Base-by-base conservation (phyloP, 2,888 invertebrate genomes). In the Brachypterus glaber region DNA sequence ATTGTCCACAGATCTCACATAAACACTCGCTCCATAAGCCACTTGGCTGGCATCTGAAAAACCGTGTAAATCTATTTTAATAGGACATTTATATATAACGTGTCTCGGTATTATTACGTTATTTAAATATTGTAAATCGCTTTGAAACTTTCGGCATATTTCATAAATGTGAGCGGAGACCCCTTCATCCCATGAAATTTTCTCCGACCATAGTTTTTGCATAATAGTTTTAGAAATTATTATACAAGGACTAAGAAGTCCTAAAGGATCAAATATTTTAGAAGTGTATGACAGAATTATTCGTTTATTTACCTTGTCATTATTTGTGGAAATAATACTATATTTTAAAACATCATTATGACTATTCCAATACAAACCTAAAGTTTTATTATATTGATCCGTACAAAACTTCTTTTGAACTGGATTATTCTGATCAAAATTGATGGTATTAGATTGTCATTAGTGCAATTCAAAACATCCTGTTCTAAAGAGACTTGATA, bases 251-350 rank as follows among this genome's bases (percentile, higher is more conserved):
- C 30, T 12, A 12, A 44, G 13, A 13, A 35, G 30, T 8, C 45
- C 44, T 8, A 44, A 30, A 3, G 44, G 44, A 27, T 44, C 44
- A 33, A 32, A 44, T 13, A 44, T 44, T 27, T 33, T 36, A 5
- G 45, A 34, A 13, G 38, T 30, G 2, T 35, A 15, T 5, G 40
- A 43, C 3, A 45, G 17, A 30, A 45, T 33, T 16, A 18, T 31
- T 15, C 45, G 29, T 30, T 45, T 43, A 8, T 36, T 41, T n/a
- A 24, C 9, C 11, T 30, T 25, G 11, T 35, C 24, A n/a, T n/a
- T n/a, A n/a, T n/a, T 8, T 17, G 16, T 3, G 2, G 38, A 32
- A 8, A 15, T 25, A 18, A 41, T 38, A 35, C 15, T 14, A 34
- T 43, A 43, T 30, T 17, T 41, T 2, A 41, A 18, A 25, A 31